Base-by-base conservation (phyloP, 2,113 vertebrate genomes). In the Alosa alosa region DNA sequence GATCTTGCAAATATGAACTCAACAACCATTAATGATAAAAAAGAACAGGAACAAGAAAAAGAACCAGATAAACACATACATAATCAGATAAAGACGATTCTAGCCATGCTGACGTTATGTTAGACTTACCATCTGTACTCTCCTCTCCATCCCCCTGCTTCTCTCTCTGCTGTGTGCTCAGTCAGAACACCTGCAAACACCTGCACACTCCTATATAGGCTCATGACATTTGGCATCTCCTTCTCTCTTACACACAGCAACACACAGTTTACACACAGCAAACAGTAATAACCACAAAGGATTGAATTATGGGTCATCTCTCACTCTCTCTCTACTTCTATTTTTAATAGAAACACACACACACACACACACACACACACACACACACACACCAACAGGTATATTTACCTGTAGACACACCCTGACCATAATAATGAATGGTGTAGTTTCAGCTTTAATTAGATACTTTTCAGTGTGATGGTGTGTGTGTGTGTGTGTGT, bases 281-380 rank as follows among this genome's bases (percentile, higher is more conserved):
- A 68, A 68, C 60, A 68, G 60, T 31, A 68, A 68, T 68, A 68
- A 25, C 11, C n/a, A 68, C 22, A 68, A 25, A 68, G 64, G 25
- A 13, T 0, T 64, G 31, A 72, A 72, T 72, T 72, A 72, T 72
- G 64, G n/a, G 25, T 0, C n/a, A 72, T 36, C 31, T 72, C n/a
- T 31, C 31, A 3, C 22, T 72, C 64, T 36, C 64, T 36, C 25
- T 2, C 64, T 36, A 31, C 64, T 31, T 10, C n/a, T 31, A 10
- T 31, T 9, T 72, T 72, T 25, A 36, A 10, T 36, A 46, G 4
- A 36, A 49, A 83, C 82, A 83, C 82, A 84, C 83, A 83, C 83
- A 60, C 83, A 83, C 82, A 83, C 82, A 84, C 83, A 83, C 83
- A 60, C 83, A 39, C 50, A 83, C 55, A 83, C 49, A 83, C 39